These are phyloP conservation scores for Andrena camellia DNA, from an alignment of 2,888 invertebrate genomes.

Conservation along the genomic window DNA sequence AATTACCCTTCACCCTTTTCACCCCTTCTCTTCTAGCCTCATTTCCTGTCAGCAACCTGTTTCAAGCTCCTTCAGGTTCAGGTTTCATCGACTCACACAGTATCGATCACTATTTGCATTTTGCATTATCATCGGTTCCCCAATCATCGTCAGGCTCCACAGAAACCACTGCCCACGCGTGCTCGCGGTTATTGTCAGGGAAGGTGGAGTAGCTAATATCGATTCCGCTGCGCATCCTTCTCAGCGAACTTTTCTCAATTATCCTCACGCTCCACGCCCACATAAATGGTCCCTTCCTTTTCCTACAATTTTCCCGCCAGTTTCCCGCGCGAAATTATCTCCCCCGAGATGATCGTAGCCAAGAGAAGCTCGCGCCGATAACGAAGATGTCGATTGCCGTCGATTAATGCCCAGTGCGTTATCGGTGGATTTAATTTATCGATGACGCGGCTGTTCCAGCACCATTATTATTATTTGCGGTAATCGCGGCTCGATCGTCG, in stretches of 20 bases:
- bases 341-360: not conserved
- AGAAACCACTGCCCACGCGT: not conserved
- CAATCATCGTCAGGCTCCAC: not conserved
- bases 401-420: constrained; percentile 3
- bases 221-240: not conserved
- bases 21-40: not conserved
- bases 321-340: not conserved
- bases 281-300: not conserved
- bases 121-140: not conserved
- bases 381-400: not conserved
- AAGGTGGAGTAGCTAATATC: not conserved
- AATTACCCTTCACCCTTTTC: no score
- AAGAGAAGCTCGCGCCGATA: not conserved
- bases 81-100: not conserved
- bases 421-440: constrained; percentile 10
- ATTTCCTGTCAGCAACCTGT: constrained; percentile 22
- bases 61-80: not conserved
- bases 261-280: not conserved
- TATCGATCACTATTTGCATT: not conserved
- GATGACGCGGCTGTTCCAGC: not conserved
- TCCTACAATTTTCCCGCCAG: not conserved
- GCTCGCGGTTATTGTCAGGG: not conserved
- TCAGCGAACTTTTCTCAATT: not conserved
- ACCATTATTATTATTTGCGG: not conserved
- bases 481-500: not conserved